phyloP scores from a whole-genome alignment of 2,113 vertebrate genomes.

The Butorides virescens region DNA sequence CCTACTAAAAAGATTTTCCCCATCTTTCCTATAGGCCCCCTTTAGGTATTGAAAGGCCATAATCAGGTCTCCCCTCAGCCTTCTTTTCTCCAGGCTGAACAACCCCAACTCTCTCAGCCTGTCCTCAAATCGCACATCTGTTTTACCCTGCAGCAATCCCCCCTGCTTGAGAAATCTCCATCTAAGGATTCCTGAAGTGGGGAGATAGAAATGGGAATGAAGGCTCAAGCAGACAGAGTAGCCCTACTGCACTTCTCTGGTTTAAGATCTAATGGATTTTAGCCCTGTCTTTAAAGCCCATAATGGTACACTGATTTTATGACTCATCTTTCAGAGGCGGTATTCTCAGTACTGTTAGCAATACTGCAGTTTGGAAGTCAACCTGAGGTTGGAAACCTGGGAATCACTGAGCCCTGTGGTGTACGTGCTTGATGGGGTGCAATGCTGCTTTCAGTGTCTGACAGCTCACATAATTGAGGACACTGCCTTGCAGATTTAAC shows the following conservation, averaged over 20 bases:
- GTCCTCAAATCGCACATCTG: not conserved
- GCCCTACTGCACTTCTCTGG: not conserved
- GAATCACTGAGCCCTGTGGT: not conserved
- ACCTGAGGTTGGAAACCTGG: not conserved
- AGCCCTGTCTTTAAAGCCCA: not conserved
- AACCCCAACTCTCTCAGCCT: too few species aligned
- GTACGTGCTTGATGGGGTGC: not conserved
- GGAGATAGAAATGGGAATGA: not conserved
- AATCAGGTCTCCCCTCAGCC: too few species aligned
- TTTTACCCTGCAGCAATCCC: not conserved
- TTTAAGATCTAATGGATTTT: not conserved
- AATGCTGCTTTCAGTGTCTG: not conserved
- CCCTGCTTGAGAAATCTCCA: not conserved
- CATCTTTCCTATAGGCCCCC: too few species aligned
- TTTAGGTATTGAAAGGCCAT: too few species aligned
- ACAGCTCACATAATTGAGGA: constrained; percentile 23
- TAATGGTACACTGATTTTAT: not conserved
- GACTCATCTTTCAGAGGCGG: not conserved
- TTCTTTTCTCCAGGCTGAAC: too few species aligned
- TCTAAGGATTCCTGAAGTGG: not conserved
- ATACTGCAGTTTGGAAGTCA: not conserved
- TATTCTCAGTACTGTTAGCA: not conserved
- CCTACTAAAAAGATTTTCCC: too few species aligned
- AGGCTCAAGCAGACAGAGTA: not conserved
- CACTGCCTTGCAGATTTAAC: not conserved